Evolutionary conservation across 2,797 vertebrate genomes (phyloP).

Genomic region (Numenius phaeopus): DNA sequence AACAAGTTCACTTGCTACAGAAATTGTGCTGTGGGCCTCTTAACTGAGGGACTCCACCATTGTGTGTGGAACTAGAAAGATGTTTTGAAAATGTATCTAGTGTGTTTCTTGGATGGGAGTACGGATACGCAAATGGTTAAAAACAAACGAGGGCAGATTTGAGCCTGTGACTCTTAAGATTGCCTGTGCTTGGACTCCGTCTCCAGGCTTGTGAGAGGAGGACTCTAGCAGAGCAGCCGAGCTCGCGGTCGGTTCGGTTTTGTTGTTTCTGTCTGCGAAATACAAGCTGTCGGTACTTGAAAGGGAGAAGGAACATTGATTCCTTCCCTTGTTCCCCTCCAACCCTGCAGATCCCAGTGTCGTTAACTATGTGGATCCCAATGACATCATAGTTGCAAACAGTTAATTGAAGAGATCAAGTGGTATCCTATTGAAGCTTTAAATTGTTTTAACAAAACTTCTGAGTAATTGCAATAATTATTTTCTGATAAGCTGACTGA

Average conservation of each 20-base stretch:
- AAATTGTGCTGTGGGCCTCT: not conserved
- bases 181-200: slow-evolving; percentile 46
- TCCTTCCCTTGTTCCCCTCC: slow-evolving; percentile 56
- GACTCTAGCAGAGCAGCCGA: slow-evolving; percentile 54
- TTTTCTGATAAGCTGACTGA: slow-evolving; percentile 81
- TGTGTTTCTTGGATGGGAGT: not conserved
- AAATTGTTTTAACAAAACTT: slow-evolving; percentile 78
- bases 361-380: slow-evolving; percentile 72
- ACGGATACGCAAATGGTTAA: not conserved
- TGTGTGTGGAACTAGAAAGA: not conserved
- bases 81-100: not conserved
- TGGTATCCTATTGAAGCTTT: slow-evolving; percentile 25
- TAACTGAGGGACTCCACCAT: not conserved
- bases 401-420: slow-evolving; percentile 72
- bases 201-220: slow-evolving; percentile 14
- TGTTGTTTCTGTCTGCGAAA: slow-evolving; percentile 73
- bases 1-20: not conserved
- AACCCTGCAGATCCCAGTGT: slow-evolving; percentile 48
- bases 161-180: slow-evolving; percentile 37
- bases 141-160: not conserved
- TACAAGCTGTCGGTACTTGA: slow-evolving; percentile 75
- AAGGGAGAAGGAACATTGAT: slow-evolving; percentile 76
- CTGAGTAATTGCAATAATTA: slow-evolving; percentile 79
- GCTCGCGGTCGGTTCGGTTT: slow-evolving; percentile 52
- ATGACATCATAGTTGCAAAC: slow-evolving; percentile 54